A percentile compares a stretch with the other conserved stretches of the same genome.
Evolutionary conservation across 1,140 invertebrate genomes (phyloP).

Genomic region (Heliconius eleuchia): DNA sequence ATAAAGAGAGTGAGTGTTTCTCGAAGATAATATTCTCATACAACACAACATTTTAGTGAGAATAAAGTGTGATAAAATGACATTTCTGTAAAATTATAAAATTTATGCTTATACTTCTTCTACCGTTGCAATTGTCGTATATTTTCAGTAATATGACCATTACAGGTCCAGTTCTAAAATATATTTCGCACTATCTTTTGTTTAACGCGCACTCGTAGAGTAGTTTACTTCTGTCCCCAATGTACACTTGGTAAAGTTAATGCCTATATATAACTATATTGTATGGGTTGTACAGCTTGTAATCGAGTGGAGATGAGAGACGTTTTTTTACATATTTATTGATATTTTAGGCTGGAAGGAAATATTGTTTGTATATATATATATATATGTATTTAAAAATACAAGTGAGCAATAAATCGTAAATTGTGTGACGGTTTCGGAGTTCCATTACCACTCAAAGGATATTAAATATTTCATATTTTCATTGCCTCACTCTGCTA

Average conservation of each 20-base stretch:
- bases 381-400: too few species aligned
- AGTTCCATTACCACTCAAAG: too few species aligned
- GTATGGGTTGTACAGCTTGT: neutral
- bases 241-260: neutral
- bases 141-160: neutral
- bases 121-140: neutral
- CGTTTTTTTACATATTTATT: neutral
- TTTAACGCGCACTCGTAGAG: neutral
- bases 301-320: neutral
- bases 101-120: neutral
- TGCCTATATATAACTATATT: neutral
- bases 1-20: too few species aligned
- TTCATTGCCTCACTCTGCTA: too few species aligned
- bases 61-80: too few species aligned
- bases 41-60: too few species aligned
- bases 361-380: too few species aligned
- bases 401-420: too few species aligned
- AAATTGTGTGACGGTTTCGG: too few species aligned
- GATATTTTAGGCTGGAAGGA: neutral
- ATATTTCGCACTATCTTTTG: conserved; percentile 1
- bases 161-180: neutral
- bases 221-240: conserved; percentile 4
- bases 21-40: too few species aligned
- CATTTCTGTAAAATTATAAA: neutral
- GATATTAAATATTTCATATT: too few species aligned